A percentile compares a stretch with the other conserved stretches of the same genome.
These are phyloP conservation scores for Rhynchonycteris naso DNA, from an alignment of 2,797 vertebrate genomes.

Conservation along the genomic window DNA sequence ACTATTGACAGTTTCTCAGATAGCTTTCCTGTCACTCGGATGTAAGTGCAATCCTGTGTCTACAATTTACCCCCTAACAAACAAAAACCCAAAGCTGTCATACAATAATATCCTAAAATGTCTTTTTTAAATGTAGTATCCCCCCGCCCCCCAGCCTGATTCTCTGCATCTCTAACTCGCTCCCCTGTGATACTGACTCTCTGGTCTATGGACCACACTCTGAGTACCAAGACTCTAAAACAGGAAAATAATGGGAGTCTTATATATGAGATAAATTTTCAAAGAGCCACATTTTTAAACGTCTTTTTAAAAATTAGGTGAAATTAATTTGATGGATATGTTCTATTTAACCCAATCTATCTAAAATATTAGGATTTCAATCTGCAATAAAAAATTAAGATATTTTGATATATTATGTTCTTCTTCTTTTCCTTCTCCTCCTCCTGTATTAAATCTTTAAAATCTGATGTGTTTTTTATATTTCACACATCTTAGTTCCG, in stretches of 20 bases:
- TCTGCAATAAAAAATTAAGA: neutral
- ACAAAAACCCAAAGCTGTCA: neutral
- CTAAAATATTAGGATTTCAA: neutral
- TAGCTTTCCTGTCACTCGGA: neutral
- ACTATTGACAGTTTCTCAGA: no score
- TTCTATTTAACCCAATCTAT: neutral
- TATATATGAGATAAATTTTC: neutral
- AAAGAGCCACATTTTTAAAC: neutral
- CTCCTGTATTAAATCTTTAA: neutral
- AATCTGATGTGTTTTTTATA: neutral
- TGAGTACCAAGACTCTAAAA: neutral
- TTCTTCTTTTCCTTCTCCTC: neutral
- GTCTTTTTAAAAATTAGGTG: neutral
- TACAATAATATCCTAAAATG: no score
- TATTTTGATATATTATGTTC: neutral
- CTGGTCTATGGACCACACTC: neutral
- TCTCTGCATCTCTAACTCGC: neutral
- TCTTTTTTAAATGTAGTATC: neutral
- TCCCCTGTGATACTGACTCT: neutral
- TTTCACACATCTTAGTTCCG: neutral
- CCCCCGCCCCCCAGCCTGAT: no score
- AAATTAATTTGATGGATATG: neutral
- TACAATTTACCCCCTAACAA: neutral
- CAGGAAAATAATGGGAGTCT: neutral
- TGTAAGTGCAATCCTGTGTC: rapidly evolving